These are phyloP conservation scores for Nysson spinosus DNA, from an alignment of 2,888 invertebrate species.

Conservation along the genomic window DNA sequence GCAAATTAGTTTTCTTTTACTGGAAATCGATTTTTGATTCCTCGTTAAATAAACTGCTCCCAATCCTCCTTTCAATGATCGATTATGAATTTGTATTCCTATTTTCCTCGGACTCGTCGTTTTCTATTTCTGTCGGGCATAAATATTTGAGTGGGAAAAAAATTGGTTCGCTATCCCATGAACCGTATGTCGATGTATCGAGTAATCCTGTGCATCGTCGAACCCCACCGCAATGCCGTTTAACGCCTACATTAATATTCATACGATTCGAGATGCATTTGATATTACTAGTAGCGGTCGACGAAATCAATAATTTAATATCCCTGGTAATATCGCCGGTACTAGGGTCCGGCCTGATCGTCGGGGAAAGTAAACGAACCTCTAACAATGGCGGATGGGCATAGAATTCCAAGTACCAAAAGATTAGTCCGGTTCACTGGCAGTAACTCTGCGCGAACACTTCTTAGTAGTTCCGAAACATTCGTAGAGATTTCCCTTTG, in stretches of 20 bases:
- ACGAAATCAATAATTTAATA: constrained; percentile 54
- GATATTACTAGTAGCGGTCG: constrained; percentile 38
- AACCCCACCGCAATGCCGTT: constrained; percentile 19
- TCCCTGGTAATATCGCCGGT: constrained; percentile 30
- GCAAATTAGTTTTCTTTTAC: no score
- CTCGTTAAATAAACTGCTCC: no score
- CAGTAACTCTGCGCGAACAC: constrained; percentile 5
- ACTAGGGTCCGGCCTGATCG: neutral
- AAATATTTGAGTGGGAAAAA: no score
- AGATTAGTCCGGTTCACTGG: constrained; percentile 47
- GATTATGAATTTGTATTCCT: no score
- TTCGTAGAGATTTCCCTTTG: constrained; percentile 12
- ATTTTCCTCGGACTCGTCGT: neutral
- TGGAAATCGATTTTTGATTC: no score
- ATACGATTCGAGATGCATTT: constrained; percentile 47
- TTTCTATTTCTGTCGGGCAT: no score
- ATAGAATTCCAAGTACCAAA: constrained; percentile 29
- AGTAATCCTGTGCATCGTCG: constrained; percentile 42
- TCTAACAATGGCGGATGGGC: constrained; percentile 1
- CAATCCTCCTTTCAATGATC: no score
- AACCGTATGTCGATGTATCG: constrained; percentile 22
- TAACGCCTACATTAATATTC: constrained; percentile 53
- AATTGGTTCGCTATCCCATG: neutral
- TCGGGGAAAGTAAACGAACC: constrained; percentile 18
- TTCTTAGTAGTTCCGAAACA: constrained; percentile 1